Percentiles rank a stretch among this genome's conserved stretches.
Evolutionary conservation across 2,888 invertebrate species (phyloP).

Genomic region (Allophyes oxyacanthae): DNA sequence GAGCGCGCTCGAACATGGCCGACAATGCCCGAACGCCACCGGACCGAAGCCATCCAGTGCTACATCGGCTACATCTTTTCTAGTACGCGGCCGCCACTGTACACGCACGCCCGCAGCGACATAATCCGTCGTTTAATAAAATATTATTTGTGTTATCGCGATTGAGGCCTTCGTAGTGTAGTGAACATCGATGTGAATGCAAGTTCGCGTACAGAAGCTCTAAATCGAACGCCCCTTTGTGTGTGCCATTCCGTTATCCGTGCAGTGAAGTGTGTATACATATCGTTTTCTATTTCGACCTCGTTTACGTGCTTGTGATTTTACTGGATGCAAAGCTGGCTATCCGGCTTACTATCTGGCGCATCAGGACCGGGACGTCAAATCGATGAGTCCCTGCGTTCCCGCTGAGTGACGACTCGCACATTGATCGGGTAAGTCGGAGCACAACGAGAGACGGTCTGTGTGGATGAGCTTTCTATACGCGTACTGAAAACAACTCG

Average conservation of each 20-base stretch:
- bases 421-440: constrained; percentile 85
- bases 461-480: constrained; percentile 42
- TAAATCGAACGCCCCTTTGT: constrained; percentile 32
- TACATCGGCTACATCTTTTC: constrained; percentile 78
- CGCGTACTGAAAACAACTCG: constrained; percentile 45
- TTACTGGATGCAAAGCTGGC: constrained; percentile 68
- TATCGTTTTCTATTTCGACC: constrained; percentile 78
- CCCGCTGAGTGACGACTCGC: constrained; percentile 76
- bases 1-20: constrained; percentile 73
- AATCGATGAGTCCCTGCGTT: constrained; percentile 78
- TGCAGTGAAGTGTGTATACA: constrained; percentile 71
- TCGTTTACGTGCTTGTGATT: constrained; percentile 74
- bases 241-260: constrained; percentile 55
- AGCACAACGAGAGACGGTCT: constrained; percentile 32
- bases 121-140: constrained; percentile 52
- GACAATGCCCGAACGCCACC: constrained; percentile 71
- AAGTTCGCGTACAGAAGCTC: constrained; percentile 33
- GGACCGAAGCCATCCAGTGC: constrained; percentile 83
- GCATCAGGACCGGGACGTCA: constrained; percentile 65
- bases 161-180: constrained; percentile 55
- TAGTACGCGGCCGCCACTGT: constrained; percentile 83
- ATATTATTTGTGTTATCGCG: constrained; percentile 61
- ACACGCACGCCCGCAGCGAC: constrained; percentile 70
- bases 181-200: constrained; percentile 48
- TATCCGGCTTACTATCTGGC: constrained; percentile 75